These are phyloP conservation scores for Drosophila lacicola DNA, from an alignment of 2,888 invertebrate genomes.

Conservation along the genomic window DNA sequence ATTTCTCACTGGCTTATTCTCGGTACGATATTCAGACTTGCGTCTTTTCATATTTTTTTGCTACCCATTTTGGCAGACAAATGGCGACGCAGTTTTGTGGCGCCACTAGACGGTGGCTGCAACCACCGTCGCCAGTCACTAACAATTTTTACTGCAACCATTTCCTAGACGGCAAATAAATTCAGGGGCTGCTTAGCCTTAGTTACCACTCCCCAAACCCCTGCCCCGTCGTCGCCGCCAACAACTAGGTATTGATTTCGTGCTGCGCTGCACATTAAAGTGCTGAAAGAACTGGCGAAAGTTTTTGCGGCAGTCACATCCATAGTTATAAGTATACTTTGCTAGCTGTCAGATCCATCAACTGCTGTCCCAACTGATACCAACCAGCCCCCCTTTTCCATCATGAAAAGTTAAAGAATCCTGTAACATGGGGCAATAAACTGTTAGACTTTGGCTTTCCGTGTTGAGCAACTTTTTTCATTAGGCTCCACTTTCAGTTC, in stretches of 20 bases:
- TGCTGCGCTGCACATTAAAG: constrained; percentile 57
- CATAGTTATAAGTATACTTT: constrained; percentile 46
- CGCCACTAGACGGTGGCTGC: constrained; percentile 60
- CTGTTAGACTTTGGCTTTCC: constrained; percentile 19
- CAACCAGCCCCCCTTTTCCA: not conserved
- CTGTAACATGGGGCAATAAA: constrained; percentile 15
- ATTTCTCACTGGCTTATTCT: not conserved
- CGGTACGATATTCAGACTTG: not conserved
- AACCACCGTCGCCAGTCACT: constrained; percentile 57
- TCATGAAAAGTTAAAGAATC: constrained; percentile 12
- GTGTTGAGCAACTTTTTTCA: constrained; percentile 45
- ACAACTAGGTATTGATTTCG: constrained; percentile 47
- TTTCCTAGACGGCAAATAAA: constrained; percentile 66
- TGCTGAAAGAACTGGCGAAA: constrained; percentile 32
- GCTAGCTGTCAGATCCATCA: constrained; percentile 63
- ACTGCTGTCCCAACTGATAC: constrained; percentile 49
- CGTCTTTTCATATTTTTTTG: constrained; percentile 31
- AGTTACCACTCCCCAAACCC: not conserved
- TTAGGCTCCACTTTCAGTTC: constrained; percentile 38
- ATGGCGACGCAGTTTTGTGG: constrained; percentile 74
- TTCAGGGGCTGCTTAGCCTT: constrained; percentile 52
- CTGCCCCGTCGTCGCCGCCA: not conserved
- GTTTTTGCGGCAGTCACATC: constrained; percentile 44
- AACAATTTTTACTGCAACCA: constrained; percentile 69
- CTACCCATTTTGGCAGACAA: constrained; percentile 68